Base-by-base conservation (phyloP, 2,113 vertebrate species). In the Hydrolagus affinis region DNA sequence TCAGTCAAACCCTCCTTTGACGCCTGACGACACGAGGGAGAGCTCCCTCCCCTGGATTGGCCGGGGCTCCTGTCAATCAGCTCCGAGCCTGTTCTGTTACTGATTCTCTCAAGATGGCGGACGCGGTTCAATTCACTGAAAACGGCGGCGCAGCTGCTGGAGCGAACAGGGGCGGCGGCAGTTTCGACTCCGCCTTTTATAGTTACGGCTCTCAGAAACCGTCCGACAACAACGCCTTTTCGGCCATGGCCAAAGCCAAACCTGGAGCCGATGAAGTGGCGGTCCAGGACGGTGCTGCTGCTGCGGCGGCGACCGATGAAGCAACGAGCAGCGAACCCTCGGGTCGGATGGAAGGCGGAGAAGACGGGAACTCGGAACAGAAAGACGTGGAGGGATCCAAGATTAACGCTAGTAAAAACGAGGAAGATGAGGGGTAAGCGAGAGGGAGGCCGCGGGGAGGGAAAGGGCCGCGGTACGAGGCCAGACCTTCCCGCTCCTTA, bases 401-500 rank as follows among this genome's bases (percentile, higher is more conserved):
- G 88, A 96, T 96, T 83, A 96, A 96, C 85, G 95, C 95, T 12
- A 95, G 95, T 92, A 95, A 95, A 88, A 96, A 95, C 59, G 95
- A 93, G 90, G 93, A 96, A 88, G 95, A 95, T 87, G 95, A 96
- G 72, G 95, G 95, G 95, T 95, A 89, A 90, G 88, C 28, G 85
- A 9, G 0, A 6, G 57, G 56, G 77, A 8, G 15, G 7, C 11
- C 28, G 23, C 11, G 30, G 32, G 1, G 64, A 9, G 59, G 28
- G 8, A 0, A 28, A 30, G 14, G 19, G 7, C 12, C 59, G 11
- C 2, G 0, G 66, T 19, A 21, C 66, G 66, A 21, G 66, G 3
- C 15, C 0, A 21, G 66, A 0, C 66, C 21, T 21, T 44, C 44
- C 44, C 44, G 2, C 44, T 44, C n/a, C n/a, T n/a, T n/a, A n/a